Evolutionary conservation across 2,113 vertebrate species (phyloP).

Genomic region (Prionailurus viverrinus): DNA sequence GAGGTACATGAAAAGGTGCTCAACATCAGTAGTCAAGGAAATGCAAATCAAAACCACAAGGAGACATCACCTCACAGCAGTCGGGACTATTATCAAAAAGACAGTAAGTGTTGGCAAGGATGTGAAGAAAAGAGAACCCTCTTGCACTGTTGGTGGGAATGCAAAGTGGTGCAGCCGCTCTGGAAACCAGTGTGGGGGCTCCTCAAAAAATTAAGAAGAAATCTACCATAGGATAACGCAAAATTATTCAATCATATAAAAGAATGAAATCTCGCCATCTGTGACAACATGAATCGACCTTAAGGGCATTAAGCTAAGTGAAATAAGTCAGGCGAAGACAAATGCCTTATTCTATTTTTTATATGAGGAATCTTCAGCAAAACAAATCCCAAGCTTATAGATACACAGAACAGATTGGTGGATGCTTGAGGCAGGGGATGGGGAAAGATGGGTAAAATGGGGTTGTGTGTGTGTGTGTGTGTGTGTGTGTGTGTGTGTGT

Average conservation of each 20-base stretch:
- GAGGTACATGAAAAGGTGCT: background rate
- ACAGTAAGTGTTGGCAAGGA: background rate
- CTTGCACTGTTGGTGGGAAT: background rate
- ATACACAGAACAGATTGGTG: background rate
- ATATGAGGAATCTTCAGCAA: background rate
- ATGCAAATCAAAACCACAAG: background rate
- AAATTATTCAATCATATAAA: background rate
- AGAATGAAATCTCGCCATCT: background rate
- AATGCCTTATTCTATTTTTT: background rate
- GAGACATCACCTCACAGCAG: background rate
- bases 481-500: too few species aligned
- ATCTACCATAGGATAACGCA: background rate
- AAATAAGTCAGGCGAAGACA: background rate
- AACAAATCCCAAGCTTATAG: background rate
- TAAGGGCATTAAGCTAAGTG: background rate
- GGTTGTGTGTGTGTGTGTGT: too few species aligned
- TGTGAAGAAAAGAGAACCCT: background rate
- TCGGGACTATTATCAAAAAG: background rate
- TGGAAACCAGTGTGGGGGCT: background rate
- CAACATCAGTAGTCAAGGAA: background rate
- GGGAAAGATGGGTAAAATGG: background rate
- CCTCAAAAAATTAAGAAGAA: background rate
- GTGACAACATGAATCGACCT: background rate
- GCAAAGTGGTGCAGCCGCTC: background rate
- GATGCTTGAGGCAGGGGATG: background rate